Evolutionary conservation across 2,888 invertebrate genomes (phyloP), one percentile per base, ranked within the genome.

Genomic region (Orchesella flavescens): DNA sequence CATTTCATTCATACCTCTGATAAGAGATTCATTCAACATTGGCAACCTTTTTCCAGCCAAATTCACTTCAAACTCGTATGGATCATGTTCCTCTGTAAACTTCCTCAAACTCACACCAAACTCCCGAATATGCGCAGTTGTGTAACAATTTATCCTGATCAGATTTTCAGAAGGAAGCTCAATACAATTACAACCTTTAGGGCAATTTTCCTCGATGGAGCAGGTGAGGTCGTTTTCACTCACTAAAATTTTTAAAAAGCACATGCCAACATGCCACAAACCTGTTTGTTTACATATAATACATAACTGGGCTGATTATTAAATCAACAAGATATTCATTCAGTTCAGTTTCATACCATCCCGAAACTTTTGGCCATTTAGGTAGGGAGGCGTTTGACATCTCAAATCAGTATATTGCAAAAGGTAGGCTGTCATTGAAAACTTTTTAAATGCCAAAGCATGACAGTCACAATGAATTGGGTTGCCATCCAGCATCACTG

Each of bases 381-480:
- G 61, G 53, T 78, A 88, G 84, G 74, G 88, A 87, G 87, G 87
- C 15, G 69, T 59, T 10, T 89, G 82, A 87, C 94, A 94, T n/a
- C 72, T 88, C 63, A 93, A 88, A 43, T 91, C 88, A 0, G 90
- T 90, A 0, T 91, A 89, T 19, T 89, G 87, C 19, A 88, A 79
- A 1, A 83, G 68, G 63, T 85, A 83, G 0, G 74, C 59, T 53
- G 85, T 73, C 43, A 82, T 19, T n/a, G 59, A 66, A 61, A 86
- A 87, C 23, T 71, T 80, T 78, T 87, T 87, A 59, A 88, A 85
- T 0, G 82, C 53, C 10, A 87, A 91, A 1, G 93, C 87, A 0
- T 89, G 83, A 88, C 94, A 94, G 88, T 93, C 92, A 87, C 94
- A 94, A 4, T 89, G 87, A 12, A 94, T 88, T 0, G 94, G 93